These are phyloP conservation scores for Suncus etruscus DNA, from an alignment of 2,113 vertebrate genomes.

Conservation along the genomic window DNA sequence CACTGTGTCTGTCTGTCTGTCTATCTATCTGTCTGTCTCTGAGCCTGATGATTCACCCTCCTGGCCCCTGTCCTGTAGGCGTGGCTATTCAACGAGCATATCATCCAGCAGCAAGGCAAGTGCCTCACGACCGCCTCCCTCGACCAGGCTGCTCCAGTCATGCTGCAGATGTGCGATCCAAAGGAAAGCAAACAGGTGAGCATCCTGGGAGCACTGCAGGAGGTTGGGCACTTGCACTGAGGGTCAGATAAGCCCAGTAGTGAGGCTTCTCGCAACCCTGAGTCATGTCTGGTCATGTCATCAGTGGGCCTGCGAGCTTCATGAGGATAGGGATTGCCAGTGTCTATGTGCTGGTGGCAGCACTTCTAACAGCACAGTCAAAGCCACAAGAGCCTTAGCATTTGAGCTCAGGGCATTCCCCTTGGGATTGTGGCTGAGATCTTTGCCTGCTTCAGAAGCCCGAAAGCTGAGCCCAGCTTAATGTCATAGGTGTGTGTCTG, in stretches of 20 bases:
- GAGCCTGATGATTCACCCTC: conserved; percentile 10
- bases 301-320: background rate
- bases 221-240: background rate
- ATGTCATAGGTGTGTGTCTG: too few species aligned
- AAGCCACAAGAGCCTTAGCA: background rate
- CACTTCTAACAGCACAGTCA: background rate
- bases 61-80: conserved; percentile 87
- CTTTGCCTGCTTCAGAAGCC: too few species aligned
- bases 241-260: too few species aligned
- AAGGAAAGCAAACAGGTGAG: conserved; percentile 96
- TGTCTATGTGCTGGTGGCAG: background rate
- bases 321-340: background rate
- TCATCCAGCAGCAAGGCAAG: conserved; percentile 95
- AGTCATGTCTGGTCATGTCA: too few species aligned
- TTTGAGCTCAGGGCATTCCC: too few species aligned
- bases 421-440: too few species aligned
- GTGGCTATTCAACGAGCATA: conserved; percentile 94
- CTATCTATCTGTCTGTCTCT: background rate
- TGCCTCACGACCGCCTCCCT: conserved; percentile 93
- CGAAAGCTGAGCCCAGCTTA: too few species aligned
- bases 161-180: conserved; percentile 92
- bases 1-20: background rate
- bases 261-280: too few species aligned
- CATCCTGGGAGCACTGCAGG: background rate
- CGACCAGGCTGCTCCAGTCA: conserved; percentile 91